phyloP scores from a whole-genome alignment of 2,113 vertebrate genomes.

The Dicaeum eximium region DNA sequence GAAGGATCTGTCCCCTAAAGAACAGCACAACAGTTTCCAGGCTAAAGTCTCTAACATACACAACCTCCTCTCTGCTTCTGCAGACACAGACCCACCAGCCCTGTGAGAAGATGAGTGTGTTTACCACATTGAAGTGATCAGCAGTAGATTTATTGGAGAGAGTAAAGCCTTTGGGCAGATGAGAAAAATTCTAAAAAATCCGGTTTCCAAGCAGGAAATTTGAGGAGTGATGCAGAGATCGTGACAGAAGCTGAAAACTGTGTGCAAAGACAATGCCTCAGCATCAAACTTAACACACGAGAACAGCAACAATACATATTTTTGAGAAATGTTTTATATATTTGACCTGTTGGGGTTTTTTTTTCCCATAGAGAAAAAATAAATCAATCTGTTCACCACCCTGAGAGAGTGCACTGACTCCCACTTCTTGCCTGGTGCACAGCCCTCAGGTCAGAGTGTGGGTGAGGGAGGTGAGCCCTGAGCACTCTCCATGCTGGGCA shows the following conservation, averaged over 20 bases:
- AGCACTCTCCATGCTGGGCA: neutral
- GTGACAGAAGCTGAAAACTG: neutral
- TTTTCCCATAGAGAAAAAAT: rapidly evolving
- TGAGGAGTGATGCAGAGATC: neutral
- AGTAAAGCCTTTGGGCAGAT: neutral
- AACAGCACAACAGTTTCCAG: neutral
- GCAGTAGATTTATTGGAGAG: neutral
- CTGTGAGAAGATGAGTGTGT: neutral
- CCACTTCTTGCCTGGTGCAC: neutral
- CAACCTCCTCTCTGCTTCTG: neutral
- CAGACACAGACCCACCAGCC: neutral
- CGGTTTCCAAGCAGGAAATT: neutral
- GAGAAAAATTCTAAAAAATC: neutral
- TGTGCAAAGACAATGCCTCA: neutral
- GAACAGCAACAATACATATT: neutral
- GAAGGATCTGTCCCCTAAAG: neutral
- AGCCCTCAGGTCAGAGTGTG: neutral
- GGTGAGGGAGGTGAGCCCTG: rapidly evolving
- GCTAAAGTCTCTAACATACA: neutral
- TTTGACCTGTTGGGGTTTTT: neutral
- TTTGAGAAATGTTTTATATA: neutral
- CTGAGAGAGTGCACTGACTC: neutral
- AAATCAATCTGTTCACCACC: rapidly evolving
- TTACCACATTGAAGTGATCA: neutral
- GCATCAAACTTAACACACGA: neutral